Evolutionary conservation across 2,797 vertebrate genomes (phyloP).

Genomic region (Lemur catta): DNA sequence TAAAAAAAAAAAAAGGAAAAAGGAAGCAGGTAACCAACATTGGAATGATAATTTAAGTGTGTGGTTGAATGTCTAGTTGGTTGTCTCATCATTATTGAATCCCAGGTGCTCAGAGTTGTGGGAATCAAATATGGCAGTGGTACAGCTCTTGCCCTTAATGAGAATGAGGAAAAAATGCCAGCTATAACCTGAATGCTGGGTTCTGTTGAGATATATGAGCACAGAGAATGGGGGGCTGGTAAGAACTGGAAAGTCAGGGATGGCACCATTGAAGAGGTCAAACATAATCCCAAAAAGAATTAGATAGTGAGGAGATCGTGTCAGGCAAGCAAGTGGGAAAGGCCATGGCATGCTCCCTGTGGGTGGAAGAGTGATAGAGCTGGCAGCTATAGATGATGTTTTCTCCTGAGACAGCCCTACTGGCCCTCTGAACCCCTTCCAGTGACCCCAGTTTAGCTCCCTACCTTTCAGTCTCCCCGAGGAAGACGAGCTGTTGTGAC

Average conservation of each 20-base stretch:
- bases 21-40: background rate
- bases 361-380: background rate
- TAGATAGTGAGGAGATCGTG: background rate
- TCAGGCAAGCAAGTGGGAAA: background rate
- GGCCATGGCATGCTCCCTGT: background rate
- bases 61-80: background rate
- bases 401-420: background rate
- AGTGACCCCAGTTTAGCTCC: background rate
- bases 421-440: background rate
- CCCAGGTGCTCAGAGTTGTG: background rate
- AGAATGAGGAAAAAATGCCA: background rate
- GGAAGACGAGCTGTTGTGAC: background rate
- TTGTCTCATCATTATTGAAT: background rate
- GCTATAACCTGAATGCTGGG: background rate
- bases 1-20: background rate
- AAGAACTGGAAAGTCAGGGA: background rate
- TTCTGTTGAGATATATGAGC: background rate
- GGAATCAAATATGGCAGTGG: background rate
- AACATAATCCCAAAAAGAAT: background rate
- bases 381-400: background rate
- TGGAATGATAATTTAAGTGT: background rate
- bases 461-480: background rate
- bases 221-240: background rate
- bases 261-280: background rate
- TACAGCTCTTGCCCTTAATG: background rate